Conservation (phyloP, 2,797 vertebrate genomes). For the Oophaga sylvatica region DNA sequence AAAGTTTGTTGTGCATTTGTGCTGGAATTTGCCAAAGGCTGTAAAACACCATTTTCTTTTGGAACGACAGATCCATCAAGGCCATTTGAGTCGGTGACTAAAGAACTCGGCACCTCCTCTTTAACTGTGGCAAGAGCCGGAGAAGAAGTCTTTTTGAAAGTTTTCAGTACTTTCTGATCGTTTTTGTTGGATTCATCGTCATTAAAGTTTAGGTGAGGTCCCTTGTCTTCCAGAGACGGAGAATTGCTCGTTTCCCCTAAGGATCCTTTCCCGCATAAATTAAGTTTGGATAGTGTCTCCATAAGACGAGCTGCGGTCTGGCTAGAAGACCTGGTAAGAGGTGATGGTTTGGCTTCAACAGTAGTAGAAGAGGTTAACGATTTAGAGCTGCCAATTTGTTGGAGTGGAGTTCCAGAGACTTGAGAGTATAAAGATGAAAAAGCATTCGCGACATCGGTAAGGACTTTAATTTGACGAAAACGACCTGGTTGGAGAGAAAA, state of each 20-base stretch:
- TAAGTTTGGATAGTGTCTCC: conserved; percentile 84
- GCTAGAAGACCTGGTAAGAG: conserved; percentile 74
- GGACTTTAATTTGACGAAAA: conserved; percentile 96
- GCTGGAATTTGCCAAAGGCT: conserved; percentile 41
- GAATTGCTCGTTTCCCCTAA: conserved; percentile 63
- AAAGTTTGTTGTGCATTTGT: conserved; percentile 57
- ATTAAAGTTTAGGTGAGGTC: conserved; percentile 60
- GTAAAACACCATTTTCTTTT: conserved; percentile 50
- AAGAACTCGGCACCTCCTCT: conserved; percentile 79
- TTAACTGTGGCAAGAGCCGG: conserved; percentile 81
- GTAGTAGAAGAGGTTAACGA: conserved; percentile 69
- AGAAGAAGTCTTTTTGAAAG: conserved; percentile 81
- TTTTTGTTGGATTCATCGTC: conserved; percentile 72
- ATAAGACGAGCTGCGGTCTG: conserved; percentile 86
- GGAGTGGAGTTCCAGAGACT: conserved; percentile 89
- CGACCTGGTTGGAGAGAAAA: conserved; percentile 78
- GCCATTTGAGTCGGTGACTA: conserved; percentile 41
- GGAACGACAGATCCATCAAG: conserved; percentile 57
- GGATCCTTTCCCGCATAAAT: conserved; percentile 72
- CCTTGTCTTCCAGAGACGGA: conserved; percentile 68
- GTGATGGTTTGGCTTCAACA: conserved; percentile 74
- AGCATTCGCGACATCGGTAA: conserved; percentile 95
- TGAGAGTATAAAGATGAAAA: conserved; percentile 97
- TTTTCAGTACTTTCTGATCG: conserved; percentile 78
- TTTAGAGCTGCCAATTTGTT: conserved; percentile 82